Conservation (phyloP, 2,888 invertebrate genomes). For the Colostygia pectinataria region DNA sequence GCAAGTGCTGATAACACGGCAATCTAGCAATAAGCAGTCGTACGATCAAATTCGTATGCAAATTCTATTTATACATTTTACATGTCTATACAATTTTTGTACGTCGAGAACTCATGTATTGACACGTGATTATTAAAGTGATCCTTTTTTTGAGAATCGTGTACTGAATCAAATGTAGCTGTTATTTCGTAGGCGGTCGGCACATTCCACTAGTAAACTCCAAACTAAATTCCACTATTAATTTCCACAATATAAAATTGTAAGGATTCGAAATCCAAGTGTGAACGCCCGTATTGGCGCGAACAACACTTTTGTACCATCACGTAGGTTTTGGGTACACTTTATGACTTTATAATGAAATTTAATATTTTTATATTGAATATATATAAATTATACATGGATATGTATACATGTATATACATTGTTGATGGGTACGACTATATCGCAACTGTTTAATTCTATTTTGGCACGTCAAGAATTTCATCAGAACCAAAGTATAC, state of each 20-base stretch:
- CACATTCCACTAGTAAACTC: slow-evolving; percentile 81
- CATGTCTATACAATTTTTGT: slow-evolving; percentile 82
- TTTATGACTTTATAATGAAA: slow-evolving; percentile 83
- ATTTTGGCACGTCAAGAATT: slow-evolving; percentile 82
- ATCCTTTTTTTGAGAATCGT: slow-evolving; percentile 82
- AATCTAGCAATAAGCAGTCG: slow-evolving; percentile 82
- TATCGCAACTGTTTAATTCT: slow-evolving; percentile 83
- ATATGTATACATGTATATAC: slow-evolving; percentile 83
- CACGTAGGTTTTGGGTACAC: slow-evolving; percentile 84
- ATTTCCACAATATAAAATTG: slow-evolving; percentile 77
- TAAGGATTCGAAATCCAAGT: slow-evolving; percentile 77
- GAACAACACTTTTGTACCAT: slow-evolving; percentile 77
- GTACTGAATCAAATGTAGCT: slow-evolving; percentile 78
- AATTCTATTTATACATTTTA: slow-evolving; percentile 82
- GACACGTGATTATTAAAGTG: slow-evolving; percentile 73
- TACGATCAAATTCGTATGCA: slow-evolving; percentile 54
- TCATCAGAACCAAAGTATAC: slow-evolving; percentile 83
- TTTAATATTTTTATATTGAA: slow-evolving; percentile 83
- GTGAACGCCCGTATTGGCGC: slow-evolving; percentile 75
- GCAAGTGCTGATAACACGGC: slow-evolving; percentile 54
- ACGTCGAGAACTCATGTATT: slow-evolving; percentile 75
- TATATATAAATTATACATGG: slow-evolving; percentile 83
- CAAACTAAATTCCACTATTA: slow-evolving; percentile 77
- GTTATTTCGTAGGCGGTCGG: slow-evolving; percentile 81
- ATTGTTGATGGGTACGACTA: slow-evolving; percentile 82